These are phyloP conservation scores for Sericinus montela DNA, from an alignment of 2,888 invertebrate genomes.

Conservation along the genomic window DNA sequence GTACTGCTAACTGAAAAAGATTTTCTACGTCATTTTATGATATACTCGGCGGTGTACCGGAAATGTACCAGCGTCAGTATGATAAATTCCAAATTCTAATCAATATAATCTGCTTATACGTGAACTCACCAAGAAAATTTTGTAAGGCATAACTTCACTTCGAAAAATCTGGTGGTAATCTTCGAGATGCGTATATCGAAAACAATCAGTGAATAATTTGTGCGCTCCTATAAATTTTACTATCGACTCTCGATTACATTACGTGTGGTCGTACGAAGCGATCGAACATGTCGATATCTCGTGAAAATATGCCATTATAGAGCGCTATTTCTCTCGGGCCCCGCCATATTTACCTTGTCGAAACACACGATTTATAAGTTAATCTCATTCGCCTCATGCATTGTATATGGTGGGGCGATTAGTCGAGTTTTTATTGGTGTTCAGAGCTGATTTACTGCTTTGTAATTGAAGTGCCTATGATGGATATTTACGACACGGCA, in stretches of 20 bases:
- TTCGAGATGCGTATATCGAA: neutral
- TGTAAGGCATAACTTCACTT: no score
- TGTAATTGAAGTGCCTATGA: constrained; percentile 29
- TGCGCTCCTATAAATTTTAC: constrained; percentile 20
- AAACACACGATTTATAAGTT: constrained; percentile 38
- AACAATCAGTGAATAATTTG: neutral
- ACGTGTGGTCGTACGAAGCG: constrained; percentile 38
- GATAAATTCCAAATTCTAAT: no score
- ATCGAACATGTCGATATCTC: constrained; percentile 32
- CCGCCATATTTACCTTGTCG: constrained; percentile 27
- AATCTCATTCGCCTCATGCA: constrained; percentile 29
- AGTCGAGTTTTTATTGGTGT: constrained; percentile 27
- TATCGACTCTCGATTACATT: constrained; percentile 30
- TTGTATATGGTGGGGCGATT: constrained; percentile 24
- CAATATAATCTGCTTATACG: no score
- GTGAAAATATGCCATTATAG: constrained; percentile 32
- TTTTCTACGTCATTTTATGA: no score
- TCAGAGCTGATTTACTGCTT: constrained; percentile 25
- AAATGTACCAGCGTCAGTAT: no score
- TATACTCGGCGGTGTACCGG: no score
- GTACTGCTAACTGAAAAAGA: no score
- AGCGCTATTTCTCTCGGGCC: constrained; percentile 20
- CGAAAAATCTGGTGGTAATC: no score
- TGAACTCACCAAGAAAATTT: no score
- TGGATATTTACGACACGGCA: constrained; percentile 21